Evolutionary conservation across 2,888 invertebrate species (phyloP).

Genomic region (Sarcophaga carnaria): DNA sequence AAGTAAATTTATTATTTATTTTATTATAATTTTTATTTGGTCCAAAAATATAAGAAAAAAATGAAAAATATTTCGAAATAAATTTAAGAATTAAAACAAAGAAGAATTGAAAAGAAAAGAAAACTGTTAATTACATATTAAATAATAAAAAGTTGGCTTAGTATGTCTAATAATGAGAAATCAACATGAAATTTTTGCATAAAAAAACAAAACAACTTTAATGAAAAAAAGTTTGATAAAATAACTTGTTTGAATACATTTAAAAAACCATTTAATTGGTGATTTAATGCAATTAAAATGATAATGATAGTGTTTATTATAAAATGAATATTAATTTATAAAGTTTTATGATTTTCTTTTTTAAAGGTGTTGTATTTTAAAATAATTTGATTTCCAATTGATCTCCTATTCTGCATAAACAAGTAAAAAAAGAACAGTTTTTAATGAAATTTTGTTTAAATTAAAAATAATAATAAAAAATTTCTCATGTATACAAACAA

Average conservation of each 20-base stretch:
- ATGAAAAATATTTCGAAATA: too few species aligned
- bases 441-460: too few species aligned
- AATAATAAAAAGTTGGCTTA: conserved; percentile 49
- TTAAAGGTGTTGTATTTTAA: conserved; percentile 24
- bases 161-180: conserved; percentile 12
- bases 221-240: conserved; percentile 14
- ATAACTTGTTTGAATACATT: conserved; percentile 25
- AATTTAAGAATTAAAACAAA: too few species aligned
- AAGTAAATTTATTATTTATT: too few species aligned
- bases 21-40: too few species aligned
- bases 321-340: background rate
- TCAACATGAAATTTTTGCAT: conserved; percentile 9
- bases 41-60: too few species aligned
- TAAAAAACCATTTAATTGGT: background rate
- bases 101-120: background rate
- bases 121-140: conserved; percentile 8
- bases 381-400: conserved; percentile 14
- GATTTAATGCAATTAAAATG: background rate
- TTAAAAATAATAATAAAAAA: too few species aligned
- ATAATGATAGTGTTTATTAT: conserved; percentile 6
- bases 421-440: background rate
- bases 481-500: too few species aligned
- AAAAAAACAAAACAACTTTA: conserved; percentile 17
- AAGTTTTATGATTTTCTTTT: background rate
- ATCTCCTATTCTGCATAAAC: conserved; percentile 1